Evolutionary conservation across 2,888 invertebrate genomes (phyloP).

Genomic region (Caenorhabditis sulstoni): DNA sequence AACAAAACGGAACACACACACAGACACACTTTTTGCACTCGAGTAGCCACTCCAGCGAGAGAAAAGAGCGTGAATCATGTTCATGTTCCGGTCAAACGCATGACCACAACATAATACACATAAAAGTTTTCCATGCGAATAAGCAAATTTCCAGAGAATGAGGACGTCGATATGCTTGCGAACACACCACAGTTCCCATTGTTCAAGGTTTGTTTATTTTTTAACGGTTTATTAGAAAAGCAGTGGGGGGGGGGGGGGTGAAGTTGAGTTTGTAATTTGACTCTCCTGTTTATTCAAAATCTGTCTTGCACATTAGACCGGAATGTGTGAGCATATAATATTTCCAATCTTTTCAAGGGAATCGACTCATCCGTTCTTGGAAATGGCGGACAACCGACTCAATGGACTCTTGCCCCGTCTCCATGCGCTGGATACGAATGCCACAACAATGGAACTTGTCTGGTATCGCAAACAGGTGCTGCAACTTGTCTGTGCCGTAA

Average conservation of each 20-base stretch:
- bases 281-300: constrained; percentile 17
- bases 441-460: constrained; percentile 75
- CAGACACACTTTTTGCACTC: constrained; percentile 57
- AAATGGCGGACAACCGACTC: constrained; percentile 37
- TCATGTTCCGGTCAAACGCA: constrained; percentile 48
- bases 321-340: background rate
- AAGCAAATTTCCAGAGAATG: constrained; percentile 48
- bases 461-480: constrained; percentile 67
- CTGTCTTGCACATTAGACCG: constrained; percentile 8
- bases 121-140: background rate
- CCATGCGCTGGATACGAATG: constrained; percentile 72
- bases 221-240: constrained; percentile 19
- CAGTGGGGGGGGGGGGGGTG: background rate
- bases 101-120: constrained; percentile 26
- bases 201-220: constrained; percentile 59
- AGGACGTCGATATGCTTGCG: constrained; percentile 62
- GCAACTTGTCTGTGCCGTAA: constrained; percentile 74
- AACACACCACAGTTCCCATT: constrained; percentile 61
- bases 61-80: constrained; percentile 17
- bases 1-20: constrained; percentile 41
- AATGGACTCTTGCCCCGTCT: constrained; percentile 59
- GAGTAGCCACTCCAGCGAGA: constrained; percentile 54
- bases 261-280: constrained; percentile 29
- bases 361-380: constrained; percentile 44
- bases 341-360: constrained; percentile 26